These are phyloP conservation scores for Harpagus bidentatus DNA, from an alignment of 2,113 vertebrate species.

Conservation along the genomic window DNA sequence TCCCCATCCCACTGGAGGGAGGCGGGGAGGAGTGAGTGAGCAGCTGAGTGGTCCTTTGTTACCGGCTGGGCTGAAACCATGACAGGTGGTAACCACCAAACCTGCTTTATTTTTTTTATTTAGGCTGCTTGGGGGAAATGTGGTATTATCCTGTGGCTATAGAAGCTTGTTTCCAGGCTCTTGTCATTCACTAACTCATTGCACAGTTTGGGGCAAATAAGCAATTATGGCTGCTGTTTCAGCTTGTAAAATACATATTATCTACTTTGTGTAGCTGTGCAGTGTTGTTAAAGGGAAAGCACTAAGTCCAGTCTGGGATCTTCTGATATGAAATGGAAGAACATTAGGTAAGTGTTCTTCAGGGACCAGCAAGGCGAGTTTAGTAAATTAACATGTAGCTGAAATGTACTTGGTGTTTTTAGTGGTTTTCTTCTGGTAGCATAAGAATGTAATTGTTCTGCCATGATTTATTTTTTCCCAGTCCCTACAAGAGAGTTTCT, in stretches of 20 bases:
- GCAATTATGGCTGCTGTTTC: not conserved
- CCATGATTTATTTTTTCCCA: no score
- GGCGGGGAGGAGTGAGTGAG: no score
- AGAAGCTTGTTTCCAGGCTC: not conserved
- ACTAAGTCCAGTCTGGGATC: not conserved
- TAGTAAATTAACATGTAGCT: not conserved
- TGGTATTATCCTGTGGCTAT: not conserved
- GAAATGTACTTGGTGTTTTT: not conserved
- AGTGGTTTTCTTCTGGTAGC: not conserved
- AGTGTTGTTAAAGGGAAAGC: not conserved
- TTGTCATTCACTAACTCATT: not conserved
- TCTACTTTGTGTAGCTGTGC: not conserved
- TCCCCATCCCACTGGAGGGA: no score
- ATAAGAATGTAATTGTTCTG: slow-evolving; percentile 52
- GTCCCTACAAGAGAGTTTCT: no score
- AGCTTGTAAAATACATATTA: not conserved
- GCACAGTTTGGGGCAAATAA: not conserved
- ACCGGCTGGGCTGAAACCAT: no score
- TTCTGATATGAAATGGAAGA: not conserved
- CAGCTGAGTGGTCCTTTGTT: no score
- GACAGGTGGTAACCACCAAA: not conserved
- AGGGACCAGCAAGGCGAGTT: not conserved
- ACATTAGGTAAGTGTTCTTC: not conserved
- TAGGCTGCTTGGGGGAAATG: not conserved
- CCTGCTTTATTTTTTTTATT: not conserved